phyloP scores from a whole-genome alignment of 2,113 vertebrate species.

The Narcine bancroftii region DNA sequence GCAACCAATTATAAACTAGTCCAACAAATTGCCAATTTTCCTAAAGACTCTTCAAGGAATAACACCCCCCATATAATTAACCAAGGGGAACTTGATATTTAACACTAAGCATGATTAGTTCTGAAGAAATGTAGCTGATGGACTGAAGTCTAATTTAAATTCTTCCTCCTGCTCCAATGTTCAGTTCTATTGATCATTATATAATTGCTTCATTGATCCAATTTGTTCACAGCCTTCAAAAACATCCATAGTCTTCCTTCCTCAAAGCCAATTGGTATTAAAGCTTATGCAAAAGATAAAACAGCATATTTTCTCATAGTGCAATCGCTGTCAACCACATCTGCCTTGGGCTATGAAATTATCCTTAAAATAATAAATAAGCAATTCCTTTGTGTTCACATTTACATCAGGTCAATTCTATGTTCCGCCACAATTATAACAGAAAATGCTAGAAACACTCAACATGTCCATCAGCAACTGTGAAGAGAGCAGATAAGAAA shows the following conservation, averaged over 20 bases:
- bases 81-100: constrained; percentile 11
- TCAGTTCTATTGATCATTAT: not conserved
- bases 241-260: not conserved
- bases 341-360: not conserved
- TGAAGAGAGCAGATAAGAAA: not conserved
- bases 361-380: not conserved
- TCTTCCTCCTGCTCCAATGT: not conserved
- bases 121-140: constrained; percentile 31
- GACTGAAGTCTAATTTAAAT: constrained; percentile 30
- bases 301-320: not conserved
- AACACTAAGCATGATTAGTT: constrained; percentile 21
- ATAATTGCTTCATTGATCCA: not conserved
- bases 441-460: not conserved
- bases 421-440: not conserved
- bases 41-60: constrained; percentile 28
- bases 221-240: not conserved
- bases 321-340: not conserved
- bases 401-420: not conserved
- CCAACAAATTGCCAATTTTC: constrained; percentile 33
- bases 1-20: constrained; percentile 29
- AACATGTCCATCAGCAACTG: not conserved
- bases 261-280: not conserved
- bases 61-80: constrained; percentile 35
- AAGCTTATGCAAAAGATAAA: not conserved
- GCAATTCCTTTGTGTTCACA: not conserved